Evolutionary conservation across 2,888 invertebrate genomes (phyloP).

Genomic region (Hipparchia sbordonii): DNA sequence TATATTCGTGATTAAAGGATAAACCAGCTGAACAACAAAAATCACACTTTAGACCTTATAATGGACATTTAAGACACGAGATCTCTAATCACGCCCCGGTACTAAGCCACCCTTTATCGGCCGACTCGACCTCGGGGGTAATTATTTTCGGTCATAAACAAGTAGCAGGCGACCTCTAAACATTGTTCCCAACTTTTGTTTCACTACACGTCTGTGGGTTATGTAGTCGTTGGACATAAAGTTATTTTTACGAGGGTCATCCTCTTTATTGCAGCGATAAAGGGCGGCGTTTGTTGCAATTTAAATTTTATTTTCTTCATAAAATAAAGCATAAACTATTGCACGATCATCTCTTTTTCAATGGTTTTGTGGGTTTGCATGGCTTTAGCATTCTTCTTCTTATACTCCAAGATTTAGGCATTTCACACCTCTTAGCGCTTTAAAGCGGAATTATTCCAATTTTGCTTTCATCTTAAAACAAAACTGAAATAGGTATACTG

Average conservation of each 20-base stretch:
- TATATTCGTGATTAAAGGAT: too few relatives aligned
- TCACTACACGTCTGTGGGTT: conserved; percentile 27
- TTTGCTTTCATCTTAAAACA: too few relatives aligned
- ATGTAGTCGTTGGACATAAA: conserved; percentile 17
- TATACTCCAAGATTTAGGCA: too few relatives aligned
- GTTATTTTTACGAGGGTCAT: conserved; percentile 27
- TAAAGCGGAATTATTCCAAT: too few relatives aligned
- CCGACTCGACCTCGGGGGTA: conserved; percentile 12
- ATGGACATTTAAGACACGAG: neutral
- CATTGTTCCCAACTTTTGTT: conserved; percentile 27
- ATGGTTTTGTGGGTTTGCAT: neutral
- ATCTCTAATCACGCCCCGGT: neutral
- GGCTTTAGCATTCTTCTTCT: too few relatives aligned
- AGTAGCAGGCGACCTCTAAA: conserved; percentile 25
- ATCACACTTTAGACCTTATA: too few relatives aligned
- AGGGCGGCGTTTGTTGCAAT: conserved; percentile 26
- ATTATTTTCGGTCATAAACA: conserved; percentile 25
- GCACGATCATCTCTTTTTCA: conserved; percentile 16
- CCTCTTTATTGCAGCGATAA: conserved; percentile 27
- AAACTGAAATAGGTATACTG: too few relatives aligned
- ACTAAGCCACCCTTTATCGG: conserved; percentile 10
- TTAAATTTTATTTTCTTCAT: conserved; percentile 24
- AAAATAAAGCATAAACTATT: conserved; percentile 25
- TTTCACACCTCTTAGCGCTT: too few relatives aligned
- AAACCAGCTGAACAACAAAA: too few relatives aligned